Conservation (phyloP, 2,888 invertebrate genomes). For the Caenorhabditis sp. region DNA sequence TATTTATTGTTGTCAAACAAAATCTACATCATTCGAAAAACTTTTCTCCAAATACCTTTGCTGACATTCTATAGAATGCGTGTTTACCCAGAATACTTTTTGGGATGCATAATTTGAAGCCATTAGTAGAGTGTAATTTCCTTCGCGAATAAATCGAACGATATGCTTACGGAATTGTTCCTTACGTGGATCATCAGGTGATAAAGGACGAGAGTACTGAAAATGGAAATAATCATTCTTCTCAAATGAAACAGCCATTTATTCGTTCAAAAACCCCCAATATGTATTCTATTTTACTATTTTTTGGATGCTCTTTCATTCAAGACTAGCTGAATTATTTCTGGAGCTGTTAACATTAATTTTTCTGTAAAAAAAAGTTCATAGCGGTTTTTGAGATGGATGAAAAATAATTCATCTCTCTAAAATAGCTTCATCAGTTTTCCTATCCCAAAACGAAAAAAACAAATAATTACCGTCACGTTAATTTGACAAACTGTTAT, state of each 20-base stretch:
- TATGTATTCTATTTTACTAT: no score
- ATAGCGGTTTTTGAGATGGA: no score
- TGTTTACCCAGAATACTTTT: constrained; percentile 33
- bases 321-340: no score
- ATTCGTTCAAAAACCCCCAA: constrained; percentile 25
- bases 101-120: constrained; percentile 22
- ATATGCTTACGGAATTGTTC: constrained; percentile 10
- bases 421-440: no score
- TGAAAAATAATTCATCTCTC: no score
- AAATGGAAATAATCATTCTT: no score
- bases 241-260: no score
- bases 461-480: constrained; percentile 22
- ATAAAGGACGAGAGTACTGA: background rate
- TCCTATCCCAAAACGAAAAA: no score
- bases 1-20: background rate
- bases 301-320: no score
- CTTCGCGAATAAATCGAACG: constrained; percentile 29
- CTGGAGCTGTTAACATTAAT: no score
- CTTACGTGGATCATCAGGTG: background rate
- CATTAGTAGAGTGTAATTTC: constrained; percentile 20
- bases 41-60: constrained; percentile 13
- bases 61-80: constrained; percentile 26
- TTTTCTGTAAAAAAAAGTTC: no score
- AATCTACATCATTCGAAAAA: background rate
- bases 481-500: constrained; percentile 37